Conservation (phyloP, 2,888 invertebrate species). For the Megalurothrips usitatus region DNA sequence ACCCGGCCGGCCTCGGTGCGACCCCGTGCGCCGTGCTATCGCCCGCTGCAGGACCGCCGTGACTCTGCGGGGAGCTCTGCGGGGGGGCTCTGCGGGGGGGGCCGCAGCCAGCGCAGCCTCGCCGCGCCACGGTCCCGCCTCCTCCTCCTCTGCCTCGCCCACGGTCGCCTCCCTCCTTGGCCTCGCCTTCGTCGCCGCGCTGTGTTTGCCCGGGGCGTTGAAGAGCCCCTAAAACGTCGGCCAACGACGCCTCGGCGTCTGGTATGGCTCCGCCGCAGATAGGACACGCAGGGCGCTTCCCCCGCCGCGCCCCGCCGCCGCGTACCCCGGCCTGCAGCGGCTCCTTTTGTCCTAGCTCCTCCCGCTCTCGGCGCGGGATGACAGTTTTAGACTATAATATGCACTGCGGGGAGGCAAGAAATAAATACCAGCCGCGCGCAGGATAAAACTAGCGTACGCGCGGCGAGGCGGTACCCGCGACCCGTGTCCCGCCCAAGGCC, state of each 20-base stretch:
- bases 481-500: background rate
- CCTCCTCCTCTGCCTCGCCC: background rate
- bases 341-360: too few species aligned
- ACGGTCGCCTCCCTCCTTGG: background rate
- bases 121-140: background rate
- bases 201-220: conserved; percentile 23
- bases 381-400: background rate
- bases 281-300: background rate
- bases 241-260: conserved; percentile 23
- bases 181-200: background rate
- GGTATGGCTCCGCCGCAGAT: conserved; percentile 16
- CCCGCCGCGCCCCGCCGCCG: background rate
- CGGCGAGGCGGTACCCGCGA: too few species aligned
- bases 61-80: too few species aligned
- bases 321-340: background rate
- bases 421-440: background rate
- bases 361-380: background rate
- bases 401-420: background rate
- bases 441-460: too few species aligned
- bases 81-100: too few species aligned
- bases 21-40: too few species aligned
- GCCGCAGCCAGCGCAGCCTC: background rate
- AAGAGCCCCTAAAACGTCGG: conserved; percentile 18
- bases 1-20: too few species aligned
- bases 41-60: too few species aligned